Conservation (phyloP, 2,113 vertebrate species). For the Myrmecophaga tridactyla region DNA sequence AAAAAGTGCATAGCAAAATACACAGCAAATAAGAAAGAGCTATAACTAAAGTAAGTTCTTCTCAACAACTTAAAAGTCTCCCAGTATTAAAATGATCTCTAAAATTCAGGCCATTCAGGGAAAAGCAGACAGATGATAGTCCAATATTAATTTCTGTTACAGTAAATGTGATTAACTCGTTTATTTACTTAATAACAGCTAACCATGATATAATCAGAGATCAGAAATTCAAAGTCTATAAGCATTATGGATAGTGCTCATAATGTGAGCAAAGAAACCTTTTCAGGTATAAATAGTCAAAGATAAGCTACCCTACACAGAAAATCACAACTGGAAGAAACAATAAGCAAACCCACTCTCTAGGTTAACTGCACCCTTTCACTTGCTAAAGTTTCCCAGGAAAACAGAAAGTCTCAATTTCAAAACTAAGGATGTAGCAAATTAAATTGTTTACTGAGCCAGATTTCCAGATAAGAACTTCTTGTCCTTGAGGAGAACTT, state of each 20-base stretch:
- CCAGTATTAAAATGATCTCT: background rate
- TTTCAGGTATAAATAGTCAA: background rate
- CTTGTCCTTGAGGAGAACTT: background rate
- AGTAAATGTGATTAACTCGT: background rate
- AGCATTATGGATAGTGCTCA: background rate
- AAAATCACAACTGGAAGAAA: background rate
- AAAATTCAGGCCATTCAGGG: background rate
- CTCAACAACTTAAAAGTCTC: background rate
- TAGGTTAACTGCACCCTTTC: background rate
- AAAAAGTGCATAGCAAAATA: background rate
- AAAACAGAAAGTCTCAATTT: background rate
- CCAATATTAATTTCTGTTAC: background rate
- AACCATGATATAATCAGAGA: background rate
- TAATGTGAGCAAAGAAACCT: background rate
- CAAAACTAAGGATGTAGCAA: conserved; percentile 42
- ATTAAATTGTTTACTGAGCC: conserved; percentile 14
- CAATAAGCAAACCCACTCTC: background rate
- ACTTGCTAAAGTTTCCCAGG: background rate
- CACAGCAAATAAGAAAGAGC: background rate
- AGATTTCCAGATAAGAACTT: conserved; percentile 28
- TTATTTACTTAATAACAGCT: background rate
- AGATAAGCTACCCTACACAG: background rate
- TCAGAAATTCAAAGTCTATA: background rate
- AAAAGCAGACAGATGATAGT: background rate
- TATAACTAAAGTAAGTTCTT: background rate